These are phyloP conservation scores for Sepioteuthis lessoniana DNA, from an alignment of 2,888 invertebrate species.

Conservation along the genomic window DNA sequence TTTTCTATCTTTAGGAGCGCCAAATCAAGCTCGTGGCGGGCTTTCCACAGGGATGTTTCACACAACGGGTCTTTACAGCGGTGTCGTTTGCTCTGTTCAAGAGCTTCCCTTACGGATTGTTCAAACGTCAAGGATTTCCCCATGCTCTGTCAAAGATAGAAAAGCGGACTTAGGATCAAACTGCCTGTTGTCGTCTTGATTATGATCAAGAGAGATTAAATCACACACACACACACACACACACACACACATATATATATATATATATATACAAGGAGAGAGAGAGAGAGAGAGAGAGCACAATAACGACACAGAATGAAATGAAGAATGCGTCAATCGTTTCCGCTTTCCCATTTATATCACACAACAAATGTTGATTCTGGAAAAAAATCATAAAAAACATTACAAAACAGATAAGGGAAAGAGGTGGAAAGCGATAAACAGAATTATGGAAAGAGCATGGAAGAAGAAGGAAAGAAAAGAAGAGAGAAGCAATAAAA, in stretches of 20 bases:
- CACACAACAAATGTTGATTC: too few relatives aligned
- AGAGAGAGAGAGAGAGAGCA: neutral
- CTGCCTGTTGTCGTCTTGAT: neutral
- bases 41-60: slow-evolving; percentile 84
- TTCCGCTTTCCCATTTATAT: too few relatives aligned
- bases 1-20: slow-evolving; percentile 88
- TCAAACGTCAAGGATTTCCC: slow-evolving; percentile 87
- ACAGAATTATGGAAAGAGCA: too few relatives aligned
- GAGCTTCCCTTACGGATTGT: slow-evolving; percentile 86
- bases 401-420: too few relatives aligned
- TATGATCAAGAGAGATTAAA: neutral
- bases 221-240: too few relatives aligned
- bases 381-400: too few relatives aligned
- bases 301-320: neutral
- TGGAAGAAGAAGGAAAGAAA: too few relatives aligned
- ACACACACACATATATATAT: too few relatives aligned
- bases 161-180: neutral
- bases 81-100: slow-evolving; percentile 84
- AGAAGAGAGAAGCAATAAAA: too few relatives aligned
- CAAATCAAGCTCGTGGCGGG: slow-evolving; percentile 91
- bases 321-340: neutral
- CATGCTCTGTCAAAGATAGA: slow-evolving; percentile 77
- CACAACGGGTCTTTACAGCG: slow-evolving; percentile 82
- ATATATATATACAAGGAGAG: neutral
- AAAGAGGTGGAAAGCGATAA: neutral